Evolutionary conservation across 1,140 invertebrate species (phyloP), one percentile per base, ranked within the genome.

Genomic region (Nasonia longicornis): DNA sequence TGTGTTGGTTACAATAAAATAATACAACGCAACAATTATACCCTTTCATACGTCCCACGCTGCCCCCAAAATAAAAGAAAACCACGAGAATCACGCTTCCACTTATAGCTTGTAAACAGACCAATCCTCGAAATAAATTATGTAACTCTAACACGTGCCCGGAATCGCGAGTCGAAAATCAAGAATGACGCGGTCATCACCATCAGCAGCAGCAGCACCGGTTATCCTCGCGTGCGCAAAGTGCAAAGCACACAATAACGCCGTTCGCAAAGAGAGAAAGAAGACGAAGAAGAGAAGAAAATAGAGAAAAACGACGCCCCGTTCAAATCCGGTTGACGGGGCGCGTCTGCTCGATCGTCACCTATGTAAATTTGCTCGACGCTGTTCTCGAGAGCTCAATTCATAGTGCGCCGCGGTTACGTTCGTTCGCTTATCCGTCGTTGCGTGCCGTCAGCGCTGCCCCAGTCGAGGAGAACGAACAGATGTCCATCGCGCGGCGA

Each of bases 281-380:
- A 42, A 58, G 6, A 58, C 3, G 14, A n/a, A n/a, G 20, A 58
- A 4, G 2, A 20, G 7, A n/a, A 58, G 20, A 58, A 3, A 16
- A 58, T 16, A 16, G n/a, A n/a, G 16, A 58, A 58, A 20, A 16
- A 58, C 11, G 48, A 16, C 2, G 48, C 12, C 12, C 20, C 48
- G 48, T 52, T 52, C 12, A 20, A 52, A 58, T n/a, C 16, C 52
- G 52, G 52, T n/a, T n/a, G 52, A 58, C 52, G 52, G 52, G 16
- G 52, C 52, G 52, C 52, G 52, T 58, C 52, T 20, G 52, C 20
- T 29, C 8, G 64, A 67, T 72, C 38, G 70, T 45, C 70, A 72
- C 70, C 70, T 72, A 72, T 72, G 70, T n/a, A 72, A 45, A 72
- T 72, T 38, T n/a, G 35, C 70, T 72, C 70, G 31, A 72, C 70